A percentile compares a stretch with the other conserved stretches of the same genome.
These are phyloP conservation scores for Sminthurides bifidus DNA, from an alignment of 1,140 invertebrate genomes.

Conservation along the genomic window DNA sequence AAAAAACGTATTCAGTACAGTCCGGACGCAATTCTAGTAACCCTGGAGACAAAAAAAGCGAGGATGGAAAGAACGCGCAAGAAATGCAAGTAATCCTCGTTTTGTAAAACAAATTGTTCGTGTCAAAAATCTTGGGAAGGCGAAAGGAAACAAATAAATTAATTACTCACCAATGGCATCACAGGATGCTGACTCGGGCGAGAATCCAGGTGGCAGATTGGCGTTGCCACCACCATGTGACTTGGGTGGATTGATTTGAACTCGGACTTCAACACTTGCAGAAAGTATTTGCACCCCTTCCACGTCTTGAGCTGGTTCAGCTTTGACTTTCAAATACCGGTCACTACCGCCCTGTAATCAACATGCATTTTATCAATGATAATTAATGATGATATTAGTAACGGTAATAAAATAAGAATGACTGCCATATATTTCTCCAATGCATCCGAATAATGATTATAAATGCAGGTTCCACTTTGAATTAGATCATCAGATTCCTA, in stretches of 20 bases:
- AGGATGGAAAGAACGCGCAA: too few relatives aligned
- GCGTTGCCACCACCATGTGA: neutral
- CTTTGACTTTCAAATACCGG: neutral
- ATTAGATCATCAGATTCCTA: neutral
- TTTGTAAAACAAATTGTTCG: too few relatives aligned
- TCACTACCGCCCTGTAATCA: neutral
- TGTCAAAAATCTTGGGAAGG: too few relatives aligned
- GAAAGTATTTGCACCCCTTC: neutral
- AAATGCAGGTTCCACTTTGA: neutral
- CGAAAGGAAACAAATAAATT: neutral
- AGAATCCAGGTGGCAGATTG: slow-evolving; percentile 1
- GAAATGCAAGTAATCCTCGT: too few relatives aligned
- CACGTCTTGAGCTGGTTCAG: neutral
- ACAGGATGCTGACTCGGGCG: neutral
- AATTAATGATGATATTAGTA: too few relatives aligned
- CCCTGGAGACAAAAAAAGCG: too few relatives aligned
- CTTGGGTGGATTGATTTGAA: slow-evolving; percentile 2
- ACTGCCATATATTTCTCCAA: neutral
- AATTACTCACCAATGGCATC: neutral
- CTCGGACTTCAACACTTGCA: neutral
- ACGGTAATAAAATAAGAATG: neutral
- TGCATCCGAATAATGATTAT: neutral
- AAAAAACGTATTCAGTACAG: too few relatives aligned
- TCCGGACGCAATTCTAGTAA: too few relatives aligned
- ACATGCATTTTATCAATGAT: too few relatives aligned